Conservation (phyloP, 2,888 invertebrate genomes). For the Cryptocephalus moraei region DNA sequence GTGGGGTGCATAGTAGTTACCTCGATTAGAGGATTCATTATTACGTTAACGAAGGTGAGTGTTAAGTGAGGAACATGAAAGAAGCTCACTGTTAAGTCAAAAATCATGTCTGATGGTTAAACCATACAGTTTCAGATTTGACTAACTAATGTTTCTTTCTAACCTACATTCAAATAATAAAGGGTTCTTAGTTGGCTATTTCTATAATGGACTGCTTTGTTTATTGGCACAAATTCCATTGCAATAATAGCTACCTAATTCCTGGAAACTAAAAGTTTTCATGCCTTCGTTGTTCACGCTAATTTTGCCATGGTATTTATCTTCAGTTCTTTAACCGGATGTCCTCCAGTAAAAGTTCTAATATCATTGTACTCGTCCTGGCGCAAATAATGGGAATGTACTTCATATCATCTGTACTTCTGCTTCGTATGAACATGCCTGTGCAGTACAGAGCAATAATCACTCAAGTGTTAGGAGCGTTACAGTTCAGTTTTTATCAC, state of each 20-base stretch:
- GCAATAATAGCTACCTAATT: background rate
- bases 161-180: too few species aligned
- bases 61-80: background rate
- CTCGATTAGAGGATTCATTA: slow-evolving; percentile 87
- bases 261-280: background rate
- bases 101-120: too few species aligned
- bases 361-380: slow-evolving; percentile 90
- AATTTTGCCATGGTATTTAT: slow-evolving; percentile 10
- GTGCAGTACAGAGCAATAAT: slow-evolving; percentile 90
- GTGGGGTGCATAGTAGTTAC: slow-evolving; percentile 97
- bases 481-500: slow-evolving; percentile 98
- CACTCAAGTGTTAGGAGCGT: slow-evolving; percentile 85
- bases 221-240: background rate
- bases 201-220: too few species aligned
- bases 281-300: too few species aligned
- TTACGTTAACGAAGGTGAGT: slow-evolving; percentile 90
- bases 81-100: too few species aligned
- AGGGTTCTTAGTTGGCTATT: too few species aligned
- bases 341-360: slow-evolving; percentile 96
- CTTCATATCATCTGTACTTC: slow-evolving; percentile 92
- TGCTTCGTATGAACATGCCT: slow-evolving; percentile 99
- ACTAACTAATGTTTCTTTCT: too few species aligned
- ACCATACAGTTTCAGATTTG: too few species aligned
- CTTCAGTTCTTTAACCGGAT: slow-evolving; percentile 98
- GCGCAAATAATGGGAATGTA: slow-evolving; percentile 99